Conservation (phyloP, 2,113 vertebrate species). For the Naja naja region DNA sequence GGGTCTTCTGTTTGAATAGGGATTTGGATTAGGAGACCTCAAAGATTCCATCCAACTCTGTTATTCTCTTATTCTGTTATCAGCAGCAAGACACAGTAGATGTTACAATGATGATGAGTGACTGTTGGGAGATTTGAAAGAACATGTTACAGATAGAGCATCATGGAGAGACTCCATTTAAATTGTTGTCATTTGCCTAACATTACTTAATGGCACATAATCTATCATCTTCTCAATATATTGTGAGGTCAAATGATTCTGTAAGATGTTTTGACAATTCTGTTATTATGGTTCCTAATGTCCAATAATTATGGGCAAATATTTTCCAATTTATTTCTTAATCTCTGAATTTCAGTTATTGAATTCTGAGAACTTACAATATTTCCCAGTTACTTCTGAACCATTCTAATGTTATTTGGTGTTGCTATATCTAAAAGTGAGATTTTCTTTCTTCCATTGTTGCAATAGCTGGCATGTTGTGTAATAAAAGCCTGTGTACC, state of each 20-base stretch:
- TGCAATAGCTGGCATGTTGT: not conserved
- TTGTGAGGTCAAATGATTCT: not conserved
- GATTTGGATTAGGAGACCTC: too few species aligned
- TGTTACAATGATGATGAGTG: not conserved
- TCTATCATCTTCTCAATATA: not conserved
- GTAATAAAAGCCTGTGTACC: not conserved
- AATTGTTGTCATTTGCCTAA: not conserved
- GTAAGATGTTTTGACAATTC: not conserved
- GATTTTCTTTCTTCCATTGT: not conserved
- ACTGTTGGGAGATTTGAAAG: not conserved
- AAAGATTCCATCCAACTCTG: too few species aligned
- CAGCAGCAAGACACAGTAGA: not conserved
- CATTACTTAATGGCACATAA: not conserved
- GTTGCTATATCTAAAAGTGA: not conserved
- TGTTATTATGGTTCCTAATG: not conserved
- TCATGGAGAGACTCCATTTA: not conserved
- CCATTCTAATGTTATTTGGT: not conserved
- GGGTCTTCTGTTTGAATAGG: too few species aligned
- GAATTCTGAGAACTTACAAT: not conserved
- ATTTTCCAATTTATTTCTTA: not conserved
- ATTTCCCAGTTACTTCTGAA: not conserved
- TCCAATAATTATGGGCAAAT: not conserved
- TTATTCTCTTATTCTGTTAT: too few species aligned
- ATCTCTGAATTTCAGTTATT: not conserved
- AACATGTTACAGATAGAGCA: not conserved